Percentiles rank a stretch among this genome's conserved stretches.
Evolutionary conservation across 2,797 vertebrate genomes (phyloP).

Genomic region (Thaleichthys pacificus): DNA sequence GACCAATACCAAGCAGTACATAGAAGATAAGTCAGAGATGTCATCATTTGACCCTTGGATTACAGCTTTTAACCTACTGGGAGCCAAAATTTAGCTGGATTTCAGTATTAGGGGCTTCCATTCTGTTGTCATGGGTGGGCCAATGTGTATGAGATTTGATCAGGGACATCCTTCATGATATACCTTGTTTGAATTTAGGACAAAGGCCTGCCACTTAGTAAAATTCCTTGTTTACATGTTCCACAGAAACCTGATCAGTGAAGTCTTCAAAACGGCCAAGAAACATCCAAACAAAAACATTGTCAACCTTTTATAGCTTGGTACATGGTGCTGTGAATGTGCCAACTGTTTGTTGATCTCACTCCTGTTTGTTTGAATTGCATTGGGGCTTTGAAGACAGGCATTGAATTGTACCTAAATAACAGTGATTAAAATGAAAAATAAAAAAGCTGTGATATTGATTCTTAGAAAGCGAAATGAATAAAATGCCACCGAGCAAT

Average conservation of each 20-base stretch:
- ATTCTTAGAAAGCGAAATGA: conserved; percentile 64
- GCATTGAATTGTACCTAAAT: conserved; percentile 62
- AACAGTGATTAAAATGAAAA: conserved; percentile 65
- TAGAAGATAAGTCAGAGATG: background rate
- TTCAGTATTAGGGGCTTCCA: background rate
- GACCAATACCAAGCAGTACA: background rate
- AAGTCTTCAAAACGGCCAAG: too few species aligned
- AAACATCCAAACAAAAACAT: conserved; percentile 31
- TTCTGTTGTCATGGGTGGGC: background rate
- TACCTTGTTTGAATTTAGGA: background rate
- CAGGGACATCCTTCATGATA: background rate
- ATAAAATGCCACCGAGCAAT: conserved; percentile 71
- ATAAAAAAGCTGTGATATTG: conserved; percentile 52
- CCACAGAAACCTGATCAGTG: background rate
- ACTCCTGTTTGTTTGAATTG: too few species aligned
- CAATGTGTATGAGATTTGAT: background rate
- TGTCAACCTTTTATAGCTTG: conserved; percentile 50
- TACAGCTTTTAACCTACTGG: background rate
- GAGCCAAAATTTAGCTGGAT: background rate
- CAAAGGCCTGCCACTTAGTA: background rate
- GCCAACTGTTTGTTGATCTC: too few species aligned
- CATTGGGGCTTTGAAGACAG: too few species aligned
- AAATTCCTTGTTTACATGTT: background rate
- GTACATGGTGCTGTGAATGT: conserved; percentile 48
- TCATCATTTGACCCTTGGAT: background rate